These are phyloP conservation scores for Pteropus alecto DNA, from an alignment of 2,113 vertebrate species.

Conservation along the genomic window DNA sequence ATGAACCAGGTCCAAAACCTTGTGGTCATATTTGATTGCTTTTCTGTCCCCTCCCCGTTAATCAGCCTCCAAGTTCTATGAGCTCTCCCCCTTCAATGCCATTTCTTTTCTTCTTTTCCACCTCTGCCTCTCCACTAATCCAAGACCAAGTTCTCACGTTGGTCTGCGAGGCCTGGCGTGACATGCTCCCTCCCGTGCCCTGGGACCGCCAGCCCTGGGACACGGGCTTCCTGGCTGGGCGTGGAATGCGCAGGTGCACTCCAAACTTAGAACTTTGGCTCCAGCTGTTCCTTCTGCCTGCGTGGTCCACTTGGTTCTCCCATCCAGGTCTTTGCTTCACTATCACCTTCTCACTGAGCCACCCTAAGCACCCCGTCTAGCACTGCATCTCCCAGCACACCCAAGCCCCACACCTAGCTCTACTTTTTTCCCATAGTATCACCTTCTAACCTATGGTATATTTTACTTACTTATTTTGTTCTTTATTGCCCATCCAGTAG, in stretches of 20 bases:
- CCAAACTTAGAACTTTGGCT: not conserved
- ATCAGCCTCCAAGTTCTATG: not conserved
- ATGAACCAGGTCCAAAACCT: not conserved
- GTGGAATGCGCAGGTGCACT: not conserved
- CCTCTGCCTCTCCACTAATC: not conserved
- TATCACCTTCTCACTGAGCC: not conserved
- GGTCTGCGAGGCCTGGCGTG: not conserved
- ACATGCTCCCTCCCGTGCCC: not conserved
- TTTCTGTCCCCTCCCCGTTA: not conserved
- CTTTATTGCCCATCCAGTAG: not conserved
- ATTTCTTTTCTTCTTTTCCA: not conserved
- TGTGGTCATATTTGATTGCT: not conserved
- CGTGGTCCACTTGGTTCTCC: not conserved
- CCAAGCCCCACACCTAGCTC: not conserved
- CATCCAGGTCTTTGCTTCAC: not conserved
- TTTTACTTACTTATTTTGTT: not conserved
- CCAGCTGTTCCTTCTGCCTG: not conserved
- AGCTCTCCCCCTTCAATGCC: not conserved
- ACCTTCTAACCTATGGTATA: not conserved
- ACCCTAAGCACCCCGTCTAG: not conserved
- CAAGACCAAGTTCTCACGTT: not conserved
- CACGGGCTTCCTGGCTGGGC: not conserved
- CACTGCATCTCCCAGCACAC: not conserved
- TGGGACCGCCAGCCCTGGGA: not conserved
- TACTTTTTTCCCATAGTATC: not conserved